phyloP scores from a whole-genome alignment of 2,888 invertebrate genomes.

The Microplitis manilae region DNA sequence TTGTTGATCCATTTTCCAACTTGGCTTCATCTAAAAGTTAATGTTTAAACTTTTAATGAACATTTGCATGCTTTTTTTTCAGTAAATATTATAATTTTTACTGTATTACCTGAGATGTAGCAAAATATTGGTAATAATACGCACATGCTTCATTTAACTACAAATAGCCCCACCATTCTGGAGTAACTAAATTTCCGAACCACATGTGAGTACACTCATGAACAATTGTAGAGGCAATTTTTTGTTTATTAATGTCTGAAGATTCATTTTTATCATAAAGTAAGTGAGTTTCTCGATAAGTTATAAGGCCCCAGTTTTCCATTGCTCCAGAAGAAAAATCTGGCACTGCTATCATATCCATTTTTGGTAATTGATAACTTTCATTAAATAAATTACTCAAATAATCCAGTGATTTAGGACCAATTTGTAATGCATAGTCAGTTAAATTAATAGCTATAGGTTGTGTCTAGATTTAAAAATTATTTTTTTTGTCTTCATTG shows the following conservation, averaged over 20 bases:
- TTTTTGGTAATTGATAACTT: slow-evolving; percentile 83
- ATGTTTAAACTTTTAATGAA: neutral
- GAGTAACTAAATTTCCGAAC: slow-evolving; percentile 82
- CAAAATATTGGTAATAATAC: slow-evolving; percentile 81
- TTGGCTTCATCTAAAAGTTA: slow-evolving; percentile 64
- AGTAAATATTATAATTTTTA: neutral
- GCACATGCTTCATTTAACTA: slow-evolving; percentile 86
- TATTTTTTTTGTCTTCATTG: slow-evolving; percentile 69
- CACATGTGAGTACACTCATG: slow-evolving; percentile 89
- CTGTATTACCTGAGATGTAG: slow-evolving; percentile 71
- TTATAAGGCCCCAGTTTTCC: slow-evolving; percentile 94
- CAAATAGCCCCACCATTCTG: slow-evolving; percentile 82
- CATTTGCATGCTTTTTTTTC: neutral
- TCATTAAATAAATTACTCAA: slow-evolving; percentile 76
- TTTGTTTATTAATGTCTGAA: slow-evolving; percentile 74
- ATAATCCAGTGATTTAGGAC: slow-evolving; percentile 70
- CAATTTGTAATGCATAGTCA: slow-evolving; percentile 65
- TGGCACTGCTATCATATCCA: slow-evolving; percentile 87
- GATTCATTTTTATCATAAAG: slow-evolving; percentile 70
- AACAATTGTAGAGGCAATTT: slow-evolving; percentile 78
- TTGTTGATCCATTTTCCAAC: slow-evolving; percentile 71
- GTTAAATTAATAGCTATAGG: slow-evolving; percentile 53
- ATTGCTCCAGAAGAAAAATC: slow-evolving; percentile 89
- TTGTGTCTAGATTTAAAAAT: slow-evolving; percentile 70
- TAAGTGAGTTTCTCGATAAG: slow-evolving; percentile 49